These are phyloP conservation scores for Echinops telfairi DNA, from an alignment of 2,113 vertebrate species.

Conservation along the genomic window DNA sequence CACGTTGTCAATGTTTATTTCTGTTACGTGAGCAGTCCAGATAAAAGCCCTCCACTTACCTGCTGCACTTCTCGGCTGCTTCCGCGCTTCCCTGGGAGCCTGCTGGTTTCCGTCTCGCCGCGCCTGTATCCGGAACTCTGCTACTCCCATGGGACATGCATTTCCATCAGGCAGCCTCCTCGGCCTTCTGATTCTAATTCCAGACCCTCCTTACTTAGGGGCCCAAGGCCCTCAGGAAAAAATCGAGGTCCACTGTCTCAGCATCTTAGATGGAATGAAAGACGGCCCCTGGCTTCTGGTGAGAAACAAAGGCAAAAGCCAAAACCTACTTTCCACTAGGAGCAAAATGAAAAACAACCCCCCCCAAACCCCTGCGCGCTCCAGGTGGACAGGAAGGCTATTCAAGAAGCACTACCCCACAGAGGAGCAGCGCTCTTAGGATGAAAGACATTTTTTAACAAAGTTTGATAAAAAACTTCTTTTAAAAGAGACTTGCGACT, in stretches of 20 bases:
- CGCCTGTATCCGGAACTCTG: not conserved
- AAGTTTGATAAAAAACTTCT: not conserved
- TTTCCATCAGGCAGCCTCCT: not conserved
- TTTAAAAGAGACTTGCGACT: conserved; percentile 7
- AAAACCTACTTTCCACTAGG: not conserved
- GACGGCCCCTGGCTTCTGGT: accelerated
- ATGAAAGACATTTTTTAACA: not conserved
- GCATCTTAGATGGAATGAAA: not conserved
- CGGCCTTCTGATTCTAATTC: not conserved
- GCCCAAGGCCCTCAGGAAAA: not conserved
- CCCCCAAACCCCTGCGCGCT: not conserved
- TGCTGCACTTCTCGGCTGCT: not conserved
- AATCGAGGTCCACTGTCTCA: not conserved
- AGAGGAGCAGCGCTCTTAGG: not conserved
- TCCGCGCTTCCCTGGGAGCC: not conserved
- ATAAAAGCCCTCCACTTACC: not conserved
- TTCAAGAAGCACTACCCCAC: not conserved
- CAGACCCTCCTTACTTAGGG: not conserved
- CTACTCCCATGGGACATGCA: not conserved
- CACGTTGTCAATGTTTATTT: not conserved
- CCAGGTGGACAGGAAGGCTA: not conserved
- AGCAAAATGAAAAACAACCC: not conserved
- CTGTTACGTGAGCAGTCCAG: not conserved
- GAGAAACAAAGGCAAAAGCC: not conserved
- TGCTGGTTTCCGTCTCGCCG: not conserved